Evolutionary conservation across 2,888 invertebrate genomes (phyloP).

Genomic region (Stenodema calcarata): DNA sequence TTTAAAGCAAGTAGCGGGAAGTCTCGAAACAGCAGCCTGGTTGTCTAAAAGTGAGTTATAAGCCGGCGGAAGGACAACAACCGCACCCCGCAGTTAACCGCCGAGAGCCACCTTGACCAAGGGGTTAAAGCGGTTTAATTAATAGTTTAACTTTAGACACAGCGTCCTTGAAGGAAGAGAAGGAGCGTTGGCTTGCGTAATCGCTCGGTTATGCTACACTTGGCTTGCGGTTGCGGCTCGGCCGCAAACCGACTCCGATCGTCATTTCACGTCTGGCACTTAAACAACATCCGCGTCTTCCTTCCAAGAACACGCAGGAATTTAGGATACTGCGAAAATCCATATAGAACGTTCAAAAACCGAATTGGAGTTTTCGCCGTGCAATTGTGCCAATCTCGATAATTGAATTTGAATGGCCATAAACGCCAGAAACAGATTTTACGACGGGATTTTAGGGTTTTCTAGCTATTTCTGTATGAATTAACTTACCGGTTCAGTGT

Average conservation of each 20-base stretch:
- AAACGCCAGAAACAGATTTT: no score
- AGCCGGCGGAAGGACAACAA: not conserved
- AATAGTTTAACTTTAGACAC: conserved; percentile 23
- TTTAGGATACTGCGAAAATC: no score
- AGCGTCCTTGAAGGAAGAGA: not conserved
- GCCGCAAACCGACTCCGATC: not conserved
- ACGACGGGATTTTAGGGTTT: no score
- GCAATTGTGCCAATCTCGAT: no score
- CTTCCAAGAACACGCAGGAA: no score
- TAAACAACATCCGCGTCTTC: not conserved
- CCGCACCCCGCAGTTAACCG: not conserved
- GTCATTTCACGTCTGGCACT: not conserved
- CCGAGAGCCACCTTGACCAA: conserved; percentile 8
- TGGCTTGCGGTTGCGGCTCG: not conserved
- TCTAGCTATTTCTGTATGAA: no score
- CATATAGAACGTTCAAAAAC: no score
- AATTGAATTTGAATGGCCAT: no score
- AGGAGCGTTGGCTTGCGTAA: conserved; percentile 7
- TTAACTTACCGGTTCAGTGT: no score
- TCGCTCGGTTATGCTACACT: not conserved
- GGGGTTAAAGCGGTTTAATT: conserved; percentile 16
- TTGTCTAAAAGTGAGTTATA: not conserved
- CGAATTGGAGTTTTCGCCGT: no score
- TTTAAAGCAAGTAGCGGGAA: no score
- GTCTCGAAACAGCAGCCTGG: not conserved